Base-by-base conservation (phyloP, 2,888 invertebrate genomes). In the Brachypalpus laphriformis region DNA sequence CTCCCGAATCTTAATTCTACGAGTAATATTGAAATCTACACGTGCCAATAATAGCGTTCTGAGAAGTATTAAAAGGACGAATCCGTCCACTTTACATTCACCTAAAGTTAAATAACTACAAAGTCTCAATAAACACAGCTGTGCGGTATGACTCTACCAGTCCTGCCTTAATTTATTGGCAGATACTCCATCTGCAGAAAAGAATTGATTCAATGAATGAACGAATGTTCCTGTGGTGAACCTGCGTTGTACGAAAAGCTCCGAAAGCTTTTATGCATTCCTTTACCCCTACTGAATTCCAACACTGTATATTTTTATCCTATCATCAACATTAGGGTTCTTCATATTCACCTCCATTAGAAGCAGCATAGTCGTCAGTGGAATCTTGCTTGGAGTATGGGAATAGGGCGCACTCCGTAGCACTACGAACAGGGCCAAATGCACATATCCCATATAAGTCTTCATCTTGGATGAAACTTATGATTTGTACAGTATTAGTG, bases 181-280 rank as follows among this genome's bases (percentile, higher is more conserved):
- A 28, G 28, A 47, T 18, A 42, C 61, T 25, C 28, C 28, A 16
- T 61, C 16, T 28, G 16, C 25, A 61, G 31, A 0, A 18, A 37
- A 51, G 49, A 49, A 22, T 37, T 51, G 37, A 16, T 22, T 66
- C 25, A 34, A 66, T 51, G 51, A 66, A 66, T 51, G 51, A 66
- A 66, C 25, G 40, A 40, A 40, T 37, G 16, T n/a, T 45, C 22
- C 28, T 51, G 42, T 56, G 68, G 68, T 70, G 56, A 45, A 5
- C 28, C 42, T 70, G 68, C 68, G 68, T 56, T 14, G 11, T 70
- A n/a, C 2, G 0, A 31, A 54, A 70, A 70, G 54, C 54, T 70
- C n/a, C 11, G 2, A 45, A 70, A 70, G 56, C 68, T 66, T 11
- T 5, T 14, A 8, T 47, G 37, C 47, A 47, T 40, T 57, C 14